These are phyloP conservation scores for Macquaria australasica DNA, from an alignment of 2,113 vertebrate species.

Conservation along the genomic window DNA sequence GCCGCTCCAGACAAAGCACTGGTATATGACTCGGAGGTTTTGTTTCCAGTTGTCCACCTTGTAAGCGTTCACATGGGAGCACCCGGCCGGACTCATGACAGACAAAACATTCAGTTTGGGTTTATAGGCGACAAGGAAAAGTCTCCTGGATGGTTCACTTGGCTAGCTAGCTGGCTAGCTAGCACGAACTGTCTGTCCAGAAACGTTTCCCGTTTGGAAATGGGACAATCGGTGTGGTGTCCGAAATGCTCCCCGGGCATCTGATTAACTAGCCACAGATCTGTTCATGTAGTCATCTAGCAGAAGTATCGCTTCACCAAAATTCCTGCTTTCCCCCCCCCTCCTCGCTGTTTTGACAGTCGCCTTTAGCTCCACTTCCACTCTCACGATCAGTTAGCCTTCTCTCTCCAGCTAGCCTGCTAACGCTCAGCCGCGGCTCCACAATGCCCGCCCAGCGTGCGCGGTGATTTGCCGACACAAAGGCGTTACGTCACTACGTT, in stretches of 20 bases:
- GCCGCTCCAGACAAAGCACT: slow-evolving; percentile 99
- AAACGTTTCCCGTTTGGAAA: slow-evolving; percentile 83
- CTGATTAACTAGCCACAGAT: slow-evolving; percentile 52
- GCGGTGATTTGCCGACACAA: slow-evolving; percentile 74
- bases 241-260: slow-evolving; percentile 80
- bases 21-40: slow-evolving; percentile 97
- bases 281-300: slow-evolving; percentile 52
- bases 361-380: slow-evolving; percentile 77
- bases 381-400: slow-evolving; percentile 83
- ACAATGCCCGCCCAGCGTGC: slow-evolving; percentile 80
- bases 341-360: slow-evolving; percentile 76
- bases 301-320: slow-evolving; percentile 37
- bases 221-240: slow-evolving; percentile 82
- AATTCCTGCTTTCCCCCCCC: slow-evolving; percentile 53
- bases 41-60: slow-evolving; percentile 99
- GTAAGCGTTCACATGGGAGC: slow-evolving; percentile 97
- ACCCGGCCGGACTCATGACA: slow-evolving; percentile 97
- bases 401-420: slow-evolving; percentile 83
- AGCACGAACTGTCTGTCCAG: slow-evolving; percentile 80
- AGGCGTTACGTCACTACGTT: slow-evolving; percentile 66
- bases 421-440: slow-evolving; percentile 79
- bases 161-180: slow-evolving; percentile 75
- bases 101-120: slow-evolving; percentile 84
- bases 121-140: slow-evolving; percentile 77
- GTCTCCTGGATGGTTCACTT: slow-evolving; percentile 77